Evolutionary conservation across 1,140 invertebrate genomes (phyloP).

Genomic region (Bombus pascuorum): DNA sequence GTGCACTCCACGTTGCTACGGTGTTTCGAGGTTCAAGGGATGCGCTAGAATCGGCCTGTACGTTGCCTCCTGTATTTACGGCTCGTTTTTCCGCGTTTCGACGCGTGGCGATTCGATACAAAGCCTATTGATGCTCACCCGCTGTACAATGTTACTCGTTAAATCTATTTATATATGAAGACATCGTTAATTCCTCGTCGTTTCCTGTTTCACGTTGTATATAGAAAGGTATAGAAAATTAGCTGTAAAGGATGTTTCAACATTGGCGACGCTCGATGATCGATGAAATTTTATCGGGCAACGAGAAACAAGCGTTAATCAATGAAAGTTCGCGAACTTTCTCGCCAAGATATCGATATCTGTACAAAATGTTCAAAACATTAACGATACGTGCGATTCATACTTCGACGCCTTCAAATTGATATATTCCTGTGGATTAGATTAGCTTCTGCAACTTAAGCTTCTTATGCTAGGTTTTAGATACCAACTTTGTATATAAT

Average conservation of each 20-base stretch:
- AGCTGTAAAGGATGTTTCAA: not conserved
- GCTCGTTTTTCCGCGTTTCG: slow-evolving; percentile 20
- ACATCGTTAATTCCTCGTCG: slow-evolving; percentile 4
- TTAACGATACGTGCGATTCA: not conserved
- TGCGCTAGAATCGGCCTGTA: slow-evolving; percentile 8
- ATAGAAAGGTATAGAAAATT: not conserved
- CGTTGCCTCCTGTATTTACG: slow-evolving; percentile 16
- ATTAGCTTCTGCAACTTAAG: slow-evolving; percentile 6
- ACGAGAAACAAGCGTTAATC: not conserved
- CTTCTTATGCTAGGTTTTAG: no score
- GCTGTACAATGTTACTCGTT: slow-evolving; percentile 13
- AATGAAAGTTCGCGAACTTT: not conserved
- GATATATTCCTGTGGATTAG: slow-evolving; percentile 28
- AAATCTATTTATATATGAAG: slow-evolving; percentile 21
- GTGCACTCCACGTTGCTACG: slow-evolving; percentile 23
- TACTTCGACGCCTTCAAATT: not conserved
- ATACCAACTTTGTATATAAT: no score
- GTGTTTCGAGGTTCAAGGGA: slow-evolving; percentile 33
- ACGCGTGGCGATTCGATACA: slow-evolving; percentile 28
- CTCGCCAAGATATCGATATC: slow-evolving; percentile 17
- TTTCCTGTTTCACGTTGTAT: not conserved
- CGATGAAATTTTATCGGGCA: not conserved
- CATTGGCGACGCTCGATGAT: not conserved
- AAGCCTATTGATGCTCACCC: slow-evolving; percentile 27
- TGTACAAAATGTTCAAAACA: slow-evolving; percentile 18